Evolutionary conservation across 2,888 invertebrate genomes (phyloP), one percentile per base, ranked within the genome.

Genomic region (Cistogaster globosa): DNA sequence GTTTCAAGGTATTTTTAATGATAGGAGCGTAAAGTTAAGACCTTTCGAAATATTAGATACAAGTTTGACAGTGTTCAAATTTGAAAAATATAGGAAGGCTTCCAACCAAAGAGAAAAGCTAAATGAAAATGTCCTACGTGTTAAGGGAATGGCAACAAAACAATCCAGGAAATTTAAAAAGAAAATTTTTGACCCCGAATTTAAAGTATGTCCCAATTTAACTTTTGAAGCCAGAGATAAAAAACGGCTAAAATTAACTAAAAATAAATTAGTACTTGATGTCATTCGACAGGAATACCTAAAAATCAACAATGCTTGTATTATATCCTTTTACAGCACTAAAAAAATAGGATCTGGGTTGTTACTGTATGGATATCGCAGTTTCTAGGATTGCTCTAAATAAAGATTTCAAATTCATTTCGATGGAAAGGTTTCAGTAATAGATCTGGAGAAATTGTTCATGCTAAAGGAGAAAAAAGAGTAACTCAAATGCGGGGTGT

Each of bases 71-170:
- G 32, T 51, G 1, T 48, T 26, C 16, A 32, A 32, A 32, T 67
- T 51, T 53, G 3, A 53, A 42, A 63, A 1, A 8, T 63, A 51
- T 6, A 16, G 55, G 48, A 76, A 75, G 36, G 11, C 2, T 16
- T 12, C 74, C 6, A 22, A 75, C n/a, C 62, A 20, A 14, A 42
- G 57, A 16, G 65, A 76, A 53, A 45, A 76, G 14, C 2, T 63
- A 3, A 75, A 65, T 14, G 63, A 32, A 55, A 38, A 63, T 18
- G 26, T 75, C 3, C 1, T 3, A 9, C 2, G 38, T 38, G 38
- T 38, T 38, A 48, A 58, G 16, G 57, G 67, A 57, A 26, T 4
- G 0, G 45, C 5, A 9, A 16, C 2, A n/a, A 67, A 32, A 14
- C 20, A n/a, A 9, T 5, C 16, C 0, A 32, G 72, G 51, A 36